Percentiles rank a stretch among this genome's conserved stretches.
phyloP scores from a whole-genome alignment of 92 coral and sea anemone species.

The Palythoa caribaeorum region DNA sequence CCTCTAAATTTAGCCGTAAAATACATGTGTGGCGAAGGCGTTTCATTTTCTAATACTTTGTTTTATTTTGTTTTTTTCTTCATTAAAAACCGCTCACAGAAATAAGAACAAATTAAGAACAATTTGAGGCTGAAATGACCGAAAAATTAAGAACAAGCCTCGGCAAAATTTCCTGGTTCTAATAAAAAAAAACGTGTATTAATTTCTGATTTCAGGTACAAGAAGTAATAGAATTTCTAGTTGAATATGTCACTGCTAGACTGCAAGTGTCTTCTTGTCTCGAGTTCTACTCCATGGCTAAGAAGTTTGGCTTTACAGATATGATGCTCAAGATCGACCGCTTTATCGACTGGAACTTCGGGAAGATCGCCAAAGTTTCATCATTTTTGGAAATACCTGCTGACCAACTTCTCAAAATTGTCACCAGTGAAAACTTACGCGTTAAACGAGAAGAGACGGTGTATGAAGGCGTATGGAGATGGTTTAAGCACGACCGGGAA shows the following conservation, averaged over 20 bases:
- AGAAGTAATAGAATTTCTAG: slow-evolving; percentile 70
- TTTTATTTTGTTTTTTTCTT: too few relatives aligned
- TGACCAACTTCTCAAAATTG: slow-evolving; percentile 67
- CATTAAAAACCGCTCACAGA: too few relatives aligned
- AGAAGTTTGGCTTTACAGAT: slow-evolving; percentile 62
- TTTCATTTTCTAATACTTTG: too few relatives aligned
- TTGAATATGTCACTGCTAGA: slow-evolving; percentile 63
- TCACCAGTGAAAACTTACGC: slow-evolving; percentile 81
- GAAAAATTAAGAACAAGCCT: too few relatives aligned
- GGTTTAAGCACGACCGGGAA: slow-evolving; percentile 81
- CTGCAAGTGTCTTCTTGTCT: slow-evolving; percentile 79
- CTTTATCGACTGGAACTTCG: slow-evolving; percentile 92
- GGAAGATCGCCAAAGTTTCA: slow-evolving; percentile 60
- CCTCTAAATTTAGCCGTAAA: too few relatives aligned
- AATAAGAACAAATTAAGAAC: too few relatives aligned
- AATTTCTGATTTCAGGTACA: slow-evolving; percentile 51
- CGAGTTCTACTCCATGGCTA: slow-evolving; percentile 69
- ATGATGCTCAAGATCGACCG: slow-evolving; percentile 81
- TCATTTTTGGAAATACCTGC: slow-evolving; percentile 75
- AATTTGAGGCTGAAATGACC: too few relatives aligned
- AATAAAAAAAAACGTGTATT: too few relatives aligned
- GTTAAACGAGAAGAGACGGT: slow-evolving; percentile 88
- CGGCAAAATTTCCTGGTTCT: too few relatives aligned
- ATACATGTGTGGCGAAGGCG: too few relatives aligned
- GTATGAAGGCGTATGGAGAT: slow-evolving; percentile 87